These are phyloP conservation scores for Hippocampus comes DNA, from an alignment of 2,113 vertebrate species.

Conservation along the genomic window DNA sequence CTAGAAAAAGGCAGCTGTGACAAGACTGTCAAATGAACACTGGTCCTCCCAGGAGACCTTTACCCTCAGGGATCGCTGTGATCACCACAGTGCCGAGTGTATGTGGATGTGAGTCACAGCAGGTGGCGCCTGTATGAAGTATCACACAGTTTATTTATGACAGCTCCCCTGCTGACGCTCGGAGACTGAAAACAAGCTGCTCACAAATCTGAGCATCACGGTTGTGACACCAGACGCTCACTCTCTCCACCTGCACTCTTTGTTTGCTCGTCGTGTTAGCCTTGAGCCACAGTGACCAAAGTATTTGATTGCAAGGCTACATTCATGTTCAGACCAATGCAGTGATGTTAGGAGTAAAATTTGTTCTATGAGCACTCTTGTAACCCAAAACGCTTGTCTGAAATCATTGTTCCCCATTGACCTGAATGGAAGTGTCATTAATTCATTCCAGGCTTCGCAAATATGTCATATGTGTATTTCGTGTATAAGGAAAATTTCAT, in stretches of 20 bases:
- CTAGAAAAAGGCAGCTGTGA: background rate
- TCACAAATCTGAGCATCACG: conserved; percentile 28
- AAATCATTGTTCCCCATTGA: too few relatives aligned
- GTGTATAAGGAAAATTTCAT: too few relatives aligned
- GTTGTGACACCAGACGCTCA: conserved; percentile 13
- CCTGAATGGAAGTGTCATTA: too few relatives aligned
- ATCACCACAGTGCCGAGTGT: conserved; percentile 40
- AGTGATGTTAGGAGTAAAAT: background rate
- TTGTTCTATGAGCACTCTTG: background rate
- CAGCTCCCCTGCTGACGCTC: conserved; percentile 41
- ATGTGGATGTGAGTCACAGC: conserved; percentile 39
- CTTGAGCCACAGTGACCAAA: background rate
- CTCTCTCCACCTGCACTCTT: conserved; percentile 18
- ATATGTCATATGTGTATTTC: too few relatives aligned
- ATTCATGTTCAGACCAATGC: background rate
- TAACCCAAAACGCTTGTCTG: background rate
- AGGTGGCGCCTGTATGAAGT: conserved; percentile 58
- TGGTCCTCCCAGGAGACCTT: conserved; percentile 44
- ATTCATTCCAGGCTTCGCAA: too few relatives aligned
- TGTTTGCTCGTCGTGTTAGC: conserved; percentile 16
- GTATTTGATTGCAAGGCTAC: background rate
- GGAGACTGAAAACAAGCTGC: conserved; percentile 38
- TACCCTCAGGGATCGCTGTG: conserved; percentile 50
- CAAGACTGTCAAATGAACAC: conserved; percentile 43
- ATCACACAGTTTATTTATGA: conserved; percentile 68